phyloP scores from a whole-genome alignment of 2,888 invertebrate species.

The Hofmannophila pseudospretella region DNA sequence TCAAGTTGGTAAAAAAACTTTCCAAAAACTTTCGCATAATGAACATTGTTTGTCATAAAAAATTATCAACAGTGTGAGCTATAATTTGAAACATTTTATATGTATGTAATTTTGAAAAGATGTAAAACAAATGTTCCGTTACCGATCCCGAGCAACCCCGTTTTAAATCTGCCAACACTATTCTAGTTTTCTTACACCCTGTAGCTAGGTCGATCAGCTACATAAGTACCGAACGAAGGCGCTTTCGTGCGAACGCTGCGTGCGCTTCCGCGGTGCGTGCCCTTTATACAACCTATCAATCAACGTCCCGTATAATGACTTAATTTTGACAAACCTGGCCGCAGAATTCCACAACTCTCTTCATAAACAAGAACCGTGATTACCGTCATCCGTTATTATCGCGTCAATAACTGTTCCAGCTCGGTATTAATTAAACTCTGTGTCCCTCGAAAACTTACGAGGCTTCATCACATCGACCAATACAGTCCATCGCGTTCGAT shows the following conservation, averaged over 20 bases:
- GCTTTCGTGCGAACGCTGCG: slow-evolving; percentile 44
- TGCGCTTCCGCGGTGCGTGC: slow-evolving; percentile 62
- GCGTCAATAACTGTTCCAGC: slow-evolving; percentile 41
- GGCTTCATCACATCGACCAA: slow-evolving; percentile 57
- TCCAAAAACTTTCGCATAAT: too few species aligned
- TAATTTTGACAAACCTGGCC: slow-evolving; percentile 59
- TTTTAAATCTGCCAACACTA: too few species aligned
- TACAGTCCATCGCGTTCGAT: slow-evolving; percentile 54
- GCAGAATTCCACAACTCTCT: slow-evolving; percentile 39
- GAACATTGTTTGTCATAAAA: too few species aligned
- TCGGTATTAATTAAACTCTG: slow-evolving; percentile 17
- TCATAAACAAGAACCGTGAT: slow-evolving; percentile 55
- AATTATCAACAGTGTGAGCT: too few species aligned
- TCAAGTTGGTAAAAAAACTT: too few species aligned
- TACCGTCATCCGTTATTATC: slow-evolving; percentile 44
- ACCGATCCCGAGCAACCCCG: too few species aligned
- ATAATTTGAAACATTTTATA: too few species aligned
- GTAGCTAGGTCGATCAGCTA: too few species aligned
- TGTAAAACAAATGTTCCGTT: too few species aligned
- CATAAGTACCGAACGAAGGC: background rate
- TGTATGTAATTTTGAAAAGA: too few species aligned
- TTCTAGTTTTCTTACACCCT: too few species aligned
- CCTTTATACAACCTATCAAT: slow-evolving; percentile 59
- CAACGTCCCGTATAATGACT: slow-evolving; percentile 69
- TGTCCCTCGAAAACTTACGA: slow-evolving; percentile 49